Percentiles rank a stretch among this genome's conserved stretches.
Conservation (phyloP, 2,888 invertebrate species). For the Leistus spinibarbis region DNA sequence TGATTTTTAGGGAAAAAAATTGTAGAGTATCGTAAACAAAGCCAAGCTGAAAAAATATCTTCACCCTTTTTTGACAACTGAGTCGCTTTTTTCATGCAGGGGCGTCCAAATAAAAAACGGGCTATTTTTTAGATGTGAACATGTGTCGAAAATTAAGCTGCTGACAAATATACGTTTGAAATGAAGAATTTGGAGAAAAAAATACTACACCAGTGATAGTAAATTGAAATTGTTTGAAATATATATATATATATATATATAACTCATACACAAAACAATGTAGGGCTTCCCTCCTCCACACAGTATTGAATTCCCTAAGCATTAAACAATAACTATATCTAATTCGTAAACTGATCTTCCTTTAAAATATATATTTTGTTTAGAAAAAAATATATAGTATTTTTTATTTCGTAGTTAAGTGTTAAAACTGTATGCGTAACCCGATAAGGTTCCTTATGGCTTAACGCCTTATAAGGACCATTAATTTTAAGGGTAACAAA, state of each 20-base stretch:
- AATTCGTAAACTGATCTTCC: background rate
- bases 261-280: too few relatives aligned
- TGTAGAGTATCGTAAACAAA: background rate
- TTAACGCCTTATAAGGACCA: background rate
- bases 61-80: slow-evolving; percentile 2
- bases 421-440: background rate
- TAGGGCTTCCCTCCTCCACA: too few relatives aligned
- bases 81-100: background rate
- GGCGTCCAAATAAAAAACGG: background rate
- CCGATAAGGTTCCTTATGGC: background rate
- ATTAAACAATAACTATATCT: background rate
- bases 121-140: slow-evolving; percentile 9
- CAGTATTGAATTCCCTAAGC: too few relatives aligned
- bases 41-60: background rate
- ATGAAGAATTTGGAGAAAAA: slow-evolving; percentile 6
- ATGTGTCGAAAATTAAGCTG: slow-evolving; percentile 9
- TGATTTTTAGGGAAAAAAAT: background rate
- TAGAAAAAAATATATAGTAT: background rate
- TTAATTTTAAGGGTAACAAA: background rate
- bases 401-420: background rate
- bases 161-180: slow-evolving; percentile 8
- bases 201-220: background rate
- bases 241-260: too few relatives aligned
- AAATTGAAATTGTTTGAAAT: background rate
- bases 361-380: too few relatives aligned